phyloP scores from a whole-genome alignment of 2,797 vertebrate genomes.

The Poeciliopsis gracilis region DNA sequence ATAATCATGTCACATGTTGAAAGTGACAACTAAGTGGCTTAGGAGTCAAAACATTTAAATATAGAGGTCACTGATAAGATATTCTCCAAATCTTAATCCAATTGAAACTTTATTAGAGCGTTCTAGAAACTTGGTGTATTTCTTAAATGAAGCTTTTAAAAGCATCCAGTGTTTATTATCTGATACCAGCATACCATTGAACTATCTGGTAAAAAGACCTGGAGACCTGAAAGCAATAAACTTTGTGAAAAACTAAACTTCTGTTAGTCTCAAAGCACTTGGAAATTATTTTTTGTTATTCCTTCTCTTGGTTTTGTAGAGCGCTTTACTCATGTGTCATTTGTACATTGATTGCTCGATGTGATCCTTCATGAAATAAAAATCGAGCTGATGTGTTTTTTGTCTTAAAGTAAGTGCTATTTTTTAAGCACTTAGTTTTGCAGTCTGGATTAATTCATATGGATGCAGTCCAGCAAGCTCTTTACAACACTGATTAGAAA shows the following conservation, averaged over 20 bases:
- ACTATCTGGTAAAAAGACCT: not conserved
- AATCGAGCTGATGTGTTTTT: not conserved
- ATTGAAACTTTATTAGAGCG: not conserved
- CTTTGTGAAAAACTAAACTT: not conserved
- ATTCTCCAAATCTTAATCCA: not conserved
- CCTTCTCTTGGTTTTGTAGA: not conserved
- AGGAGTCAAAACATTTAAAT: not conserved
- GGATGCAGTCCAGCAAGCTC: not conserved
- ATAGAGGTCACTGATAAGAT: not conserved
- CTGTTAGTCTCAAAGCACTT: not conserved
- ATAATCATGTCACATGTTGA: not conserved
- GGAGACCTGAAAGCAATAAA: not conserved
- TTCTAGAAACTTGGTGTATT: not conserved
- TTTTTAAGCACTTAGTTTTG: not conserved
- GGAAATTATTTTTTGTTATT: not conserved
- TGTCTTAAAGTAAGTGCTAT: not conserved
- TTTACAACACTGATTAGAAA: not conserved
- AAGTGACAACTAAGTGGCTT: not conserved
- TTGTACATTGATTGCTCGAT: not conserved
- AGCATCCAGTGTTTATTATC: not conserved
- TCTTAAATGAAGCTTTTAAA: not conserved
- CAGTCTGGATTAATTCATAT: not conserved
- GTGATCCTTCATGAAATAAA: not conserved
- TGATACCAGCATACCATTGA: not conserved
- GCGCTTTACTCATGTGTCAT: not conserved